phyloP scores from a whole-genome alignment of 2,888 invertebrate species.

The Dolichopus griseipennis region DNA sequence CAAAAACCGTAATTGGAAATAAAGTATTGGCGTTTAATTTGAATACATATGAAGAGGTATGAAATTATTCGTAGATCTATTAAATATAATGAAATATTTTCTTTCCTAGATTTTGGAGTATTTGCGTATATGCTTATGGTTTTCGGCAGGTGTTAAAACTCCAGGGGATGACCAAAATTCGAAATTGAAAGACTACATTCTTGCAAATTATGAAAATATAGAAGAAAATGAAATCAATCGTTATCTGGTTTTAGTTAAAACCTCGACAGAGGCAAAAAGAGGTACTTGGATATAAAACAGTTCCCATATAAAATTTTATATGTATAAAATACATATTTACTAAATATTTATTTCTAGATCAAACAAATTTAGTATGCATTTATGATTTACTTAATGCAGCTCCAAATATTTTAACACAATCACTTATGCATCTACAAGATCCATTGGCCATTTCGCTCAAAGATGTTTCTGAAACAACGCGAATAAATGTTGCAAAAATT shows the following conservation, averaged over 20 bases:
- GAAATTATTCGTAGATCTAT: conserved; percentile 22
- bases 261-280: conserved; percentile 56
- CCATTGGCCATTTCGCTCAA: conserved; percentile 46
- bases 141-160: conserved; percentile 53
- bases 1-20: conserved; percentile 55
- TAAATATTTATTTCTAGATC: conserved; percentile 33
- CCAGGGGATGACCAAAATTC: conserved; percentile 47
- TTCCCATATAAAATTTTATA: not conserved
- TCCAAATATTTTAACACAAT: conserved; percentile 57
- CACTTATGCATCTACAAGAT: conserved; percentile 48
- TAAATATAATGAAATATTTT: conserved; percentile 13
- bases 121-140: conserved; percentile 67
- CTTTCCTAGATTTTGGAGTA: conserved; percentile 53
- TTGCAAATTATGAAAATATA: conserved; percentile 46
- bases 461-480: conserved; percentile 66
- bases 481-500: conserved; percentile 63
- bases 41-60: conserved; percentile 64
- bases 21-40: conserved; percentile 64
- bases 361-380: conserved; percentile 56
- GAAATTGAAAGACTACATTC: conserved; percentile 56
- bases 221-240: conserved; percentile 53
- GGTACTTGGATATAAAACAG: conserved; percentile 44
- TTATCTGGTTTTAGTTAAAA: conserved; percentile 59
- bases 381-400: conserved; percentile 78
- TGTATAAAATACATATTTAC: not conserved